These are phyloP conservation scores for Actinopyga echinites DNA, from an alignment of 53 echinoderm and acorn worm species.

Conservation along the genomic window DNA sequence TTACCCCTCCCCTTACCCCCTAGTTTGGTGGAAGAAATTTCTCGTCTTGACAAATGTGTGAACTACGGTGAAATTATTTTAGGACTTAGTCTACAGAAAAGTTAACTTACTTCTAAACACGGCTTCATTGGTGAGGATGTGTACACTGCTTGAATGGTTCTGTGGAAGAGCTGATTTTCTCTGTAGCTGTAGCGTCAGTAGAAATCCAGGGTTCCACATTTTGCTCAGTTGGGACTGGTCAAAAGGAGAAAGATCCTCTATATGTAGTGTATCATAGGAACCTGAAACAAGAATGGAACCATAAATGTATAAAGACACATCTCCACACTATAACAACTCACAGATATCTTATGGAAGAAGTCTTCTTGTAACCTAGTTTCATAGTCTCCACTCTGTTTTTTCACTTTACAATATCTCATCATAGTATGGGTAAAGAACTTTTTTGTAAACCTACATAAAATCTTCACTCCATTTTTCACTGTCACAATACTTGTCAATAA, in stretches of 20 bases:
- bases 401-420: too few species aligned
- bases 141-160: constrained; percentile 75
- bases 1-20: not conserved
- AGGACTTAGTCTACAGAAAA: not conserved
- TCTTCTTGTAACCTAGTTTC: too few species aligned
- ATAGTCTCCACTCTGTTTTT: too few species aligned
- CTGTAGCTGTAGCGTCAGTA: constrained; percentile 79
- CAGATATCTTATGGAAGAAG: too few species aligned
- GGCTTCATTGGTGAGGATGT: constrained; percentile 90
- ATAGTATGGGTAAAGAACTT: too few species aligned
- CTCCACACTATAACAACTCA: too few species aligned
- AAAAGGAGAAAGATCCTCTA: constrained; percentile 87
- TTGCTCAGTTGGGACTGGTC: constrained; percentile 93
- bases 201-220: constrained; percentile 91
- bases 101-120: constrained; percentile 90
- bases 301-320: too few species aligned
- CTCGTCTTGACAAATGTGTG: not conserved
- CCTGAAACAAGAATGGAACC: constrained; percentile 38
- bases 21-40: not conserved
- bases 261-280: constrained; percentile 81
- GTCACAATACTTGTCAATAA: too few species aligned
- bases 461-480: too few species aligned
- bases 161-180: constrained; percentile 78
- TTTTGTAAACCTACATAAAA: too few species aligned
- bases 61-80: not conserved